Conservation (phyloP, 2,797 vertebrate species). For the Hyperoplus immaculatus region DNA sequence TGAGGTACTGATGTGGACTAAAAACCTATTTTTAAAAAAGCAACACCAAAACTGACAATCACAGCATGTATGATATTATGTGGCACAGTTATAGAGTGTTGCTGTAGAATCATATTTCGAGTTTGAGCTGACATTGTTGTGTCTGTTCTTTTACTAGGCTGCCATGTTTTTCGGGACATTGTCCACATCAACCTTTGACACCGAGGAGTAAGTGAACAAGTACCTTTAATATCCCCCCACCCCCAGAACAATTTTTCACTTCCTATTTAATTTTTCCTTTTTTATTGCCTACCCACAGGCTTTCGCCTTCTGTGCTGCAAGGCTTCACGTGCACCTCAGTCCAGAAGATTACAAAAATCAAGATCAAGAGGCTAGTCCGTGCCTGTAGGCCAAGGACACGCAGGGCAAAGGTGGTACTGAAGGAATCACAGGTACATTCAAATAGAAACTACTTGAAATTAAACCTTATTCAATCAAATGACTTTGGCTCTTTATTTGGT, state of each 20-base stretch:
- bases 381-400: constrained; percentile 60
- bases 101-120: not conserved
- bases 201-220: constrained; percentile 74
- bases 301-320: constrained; percentile 73
- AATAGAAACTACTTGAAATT: not conserved
- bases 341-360: constrained; percentile 6
- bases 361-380: constrained; percentile 50
- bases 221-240: not conserved
- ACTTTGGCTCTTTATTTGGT: not conserved
- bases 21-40: not conserved
- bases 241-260: not conserved
- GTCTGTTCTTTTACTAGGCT: constrained; percentile 60
- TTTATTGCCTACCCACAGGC: constrained; percentile 51
- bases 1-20: not conserved
- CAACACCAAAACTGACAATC: too few species aligned
- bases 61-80: not conserved
- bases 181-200: constrained; percentile 35
- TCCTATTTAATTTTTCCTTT: not conserved
- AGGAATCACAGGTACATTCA: constrained; percentile 74
- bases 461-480: not conserved
- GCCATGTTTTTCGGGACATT: constrained; percentile 68
- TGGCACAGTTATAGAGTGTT: not conserved
- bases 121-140: not conserved
- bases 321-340: constrained; percentile 76
- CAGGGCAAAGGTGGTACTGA: constrained; percentile 67